Base-by-base conservation (phyloP, 2,888 invertebrate species). In the Ochlodes sylvanus region DNA sequence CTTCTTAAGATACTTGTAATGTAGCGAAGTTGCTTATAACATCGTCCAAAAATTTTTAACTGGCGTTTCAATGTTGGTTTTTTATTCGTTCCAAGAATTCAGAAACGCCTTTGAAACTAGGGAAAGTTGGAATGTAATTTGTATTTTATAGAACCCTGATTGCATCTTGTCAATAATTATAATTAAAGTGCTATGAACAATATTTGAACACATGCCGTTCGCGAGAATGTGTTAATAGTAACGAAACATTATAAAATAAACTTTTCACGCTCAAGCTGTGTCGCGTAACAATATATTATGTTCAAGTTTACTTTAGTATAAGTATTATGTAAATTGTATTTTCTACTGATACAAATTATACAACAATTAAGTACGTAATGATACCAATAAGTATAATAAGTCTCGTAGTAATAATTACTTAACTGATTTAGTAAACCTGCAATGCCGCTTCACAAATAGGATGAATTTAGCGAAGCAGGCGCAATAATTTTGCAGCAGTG, bases 401-500 rank as follows among this genome's bases (percentile, higher is more conserved):
- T 38, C 12, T 38, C 1, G 38, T 38, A 12, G 12, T 55, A 55
- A 15, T 55, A 52, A 27, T 52, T n/a, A 63, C 57, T 21, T 61
- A 47, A 15, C 19, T 55, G 10, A 56, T 62, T 62, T 56, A 27
- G 56, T 9, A n/a, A 38, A 5, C 19, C 41, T 47, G 56, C 7
- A n/a, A 27, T 5, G 34, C 41, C n/a, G 19, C 34, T 61, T 9
- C 34, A 54, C 19, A 54, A 55, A 17, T 34, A 54, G 54, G 44
- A 42, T 19, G 17, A 17, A 47, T 67, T 61, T 69, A 66, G 65
- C 60, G 63, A 56, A 55, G 32, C 68, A 58, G 44, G 57, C 61
- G 71, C 68, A 70, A 71, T 76, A 70, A 72, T 69, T 74, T 69
- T 71, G 75, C 72, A 47, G 56, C 34, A 42, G 55, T 47, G 61